Evolutionary conservation across 1,140 invertebrate species (phyloP).

Genomic region (Ceratina calcarata): DNA sequence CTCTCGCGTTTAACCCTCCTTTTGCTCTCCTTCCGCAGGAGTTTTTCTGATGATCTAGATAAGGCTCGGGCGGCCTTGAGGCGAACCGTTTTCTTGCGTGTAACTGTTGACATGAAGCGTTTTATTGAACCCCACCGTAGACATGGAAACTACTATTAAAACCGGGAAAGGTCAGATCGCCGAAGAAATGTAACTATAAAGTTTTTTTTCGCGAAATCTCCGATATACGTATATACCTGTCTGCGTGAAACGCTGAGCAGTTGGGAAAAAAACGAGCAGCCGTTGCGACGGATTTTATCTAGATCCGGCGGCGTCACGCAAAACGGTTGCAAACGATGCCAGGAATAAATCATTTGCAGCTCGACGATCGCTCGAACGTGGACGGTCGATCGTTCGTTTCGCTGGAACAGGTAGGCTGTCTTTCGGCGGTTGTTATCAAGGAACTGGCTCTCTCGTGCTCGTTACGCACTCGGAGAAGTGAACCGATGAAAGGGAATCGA

Average conservation of each 20-base stretch:
- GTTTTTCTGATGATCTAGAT: constrained; percentile 1
- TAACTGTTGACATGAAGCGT: not conserved
- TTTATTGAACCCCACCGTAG: constrained; percentile 6
- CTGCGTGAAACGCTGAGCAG: not conserved
- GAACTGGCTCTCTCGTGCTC: constrained; percentile 22
- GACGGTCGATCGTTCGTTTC: constrained; percentile 1
- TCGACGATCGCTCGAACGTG: not conserved
- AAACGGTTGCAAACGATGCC: constrained; percentile 10
- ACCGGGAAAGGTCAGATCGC: not conserved
- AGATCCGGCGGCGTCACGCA: constrained; percentile 23
- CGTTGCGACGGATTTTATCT: constrained; percentile 6
- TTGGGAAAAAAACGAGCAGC: not conserved
- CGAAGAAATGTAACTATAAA: not conserved
- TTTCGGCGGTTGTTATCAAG: not conserved
- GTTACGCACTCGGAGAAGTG: constrained; percentile 36
- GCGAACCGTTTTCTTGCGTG: not conserved
- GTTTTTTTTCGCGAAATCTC: not conserved
- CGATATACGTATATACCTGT: not conserved
- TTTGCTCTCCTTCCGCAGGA: not conserved
- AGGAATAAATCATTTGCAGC: constrained; percentile 16
- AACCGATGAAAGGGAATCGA: constrained; percentile 42
- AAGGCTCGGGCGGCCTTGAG: not conserved
- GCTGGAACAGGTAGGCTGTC: constrained; percentile 8
- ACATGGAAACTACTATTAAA: constrained; percentile 4
- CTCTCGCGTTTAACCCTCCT: not conserved